Base-by-base conservation (phyloP, 2,888 invertebrate genomes). In the Syrphus vitripennis region DNA sequence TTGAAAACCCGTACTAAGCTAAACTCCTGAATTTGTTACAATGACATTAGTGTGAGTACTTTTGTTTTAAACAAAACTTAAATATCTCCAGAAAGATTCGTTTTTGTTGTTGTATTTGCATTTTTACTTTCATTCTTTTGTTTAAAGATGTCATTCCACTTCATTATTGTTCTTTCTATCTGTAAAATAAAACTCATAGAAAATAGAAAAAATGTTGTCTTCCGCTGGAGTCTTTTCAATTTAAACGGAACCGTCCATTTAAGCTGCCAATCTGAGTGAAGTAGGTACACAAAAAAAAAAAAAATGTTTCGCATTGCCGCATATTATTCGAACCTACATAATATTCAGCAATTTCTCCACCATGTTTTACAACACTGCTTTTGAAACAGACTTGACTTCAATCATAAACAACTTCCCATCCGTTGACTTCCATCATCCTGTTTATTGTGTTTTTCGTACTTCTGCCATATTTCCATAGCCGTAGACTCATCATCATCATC, bases 391-490 rank as follows among this genome's bases (percentile, higher is more conserved):
- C 75, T 55, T 19, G 45, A 59, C 80, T 55, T 81, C 71, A 76
- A 76, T 72, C 71, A 70, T 70, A 83, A 79, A 79, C 83, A 83
- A 79, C 83, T 70, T 70, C 45, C 75, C 74, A 48, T 50, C 53
- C 63, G 63, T 55, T 55, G 55, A 61, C 71, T 76, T 67, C 53
- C 69, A 84, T 71, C 53, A 42, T 63, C 63, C 63, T 29, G 63
- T 63, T 63, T 63, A 63, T 63, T 63, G 63, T 50, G 24, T 3
- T 50, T 5, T 24, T 50, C 12, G 4, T 24, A 48, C 42, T 50
- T 16, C 48, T 53, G 26, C 19, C 40, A 48, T 26, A 26, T 42
- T 16, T 50, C n/a, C 34, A 31, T 14, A 24, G 24, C 14, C 50
- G 24, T 50, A 29, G 3, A 29, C 6, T 34, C 34, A 3, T 34